These are phyloP conservation scores for Nasua narica DNA, from an alignment of 2,797 vertebrate species.

Conservation along the genomic window DNA sequence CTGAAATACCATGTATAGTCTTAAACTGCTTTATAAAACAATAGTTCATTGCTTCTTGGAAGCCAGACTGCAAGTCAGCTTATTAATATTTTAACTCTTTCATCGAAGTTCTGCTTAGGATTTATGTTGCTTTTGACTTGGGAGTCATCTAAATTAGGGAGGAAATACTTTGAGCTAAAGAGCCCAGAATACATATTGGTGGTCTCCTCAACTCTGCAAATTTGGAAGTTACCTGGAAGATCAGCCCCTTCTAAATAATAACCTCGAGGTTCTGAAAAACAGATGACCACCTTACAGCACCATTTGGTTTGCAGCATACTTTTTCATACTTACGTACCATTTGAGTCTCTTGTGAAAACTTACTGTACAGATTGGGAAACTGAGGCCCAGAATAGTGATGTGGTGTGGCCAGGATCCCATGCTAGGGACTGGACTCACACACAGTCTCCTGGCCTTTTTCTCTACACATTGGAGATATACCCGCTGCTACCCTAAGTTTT, in stretches of 20 bases:
- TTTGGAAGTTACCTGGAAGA: constrained; percentile 4
- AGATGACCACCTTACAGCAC: not conserved
- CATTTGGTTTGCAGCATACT: not conserved
- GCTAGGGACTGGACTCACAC: not conserved
- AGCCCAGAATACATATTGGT: not conserved
- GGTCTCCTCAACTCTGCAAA: not conserved
- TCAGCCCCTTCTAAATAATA: not conserved
- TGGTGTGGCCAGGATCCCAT: not conserved
- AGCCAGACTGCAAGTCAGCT: not conserved
- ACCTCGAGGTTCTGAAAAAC: not conserved
- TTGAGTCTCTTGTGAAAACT: not conserved
- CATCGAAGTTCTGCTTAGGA: not conserved
- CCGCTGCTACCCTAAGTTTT: not conserved
- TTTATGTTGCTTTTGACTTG: constrained; percentile 37
- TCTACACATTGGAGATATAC: not conserved
- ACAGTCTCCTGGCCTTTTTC: not conserved
- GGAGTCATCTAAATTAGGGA: not conserved
- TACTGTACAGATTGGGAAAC: not conserved
- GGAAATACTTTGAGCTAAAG: not conserved
- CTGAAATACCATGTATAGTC: not conserved
- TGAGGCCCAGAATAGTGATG: not conserved
- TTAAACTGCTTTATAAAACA: constrained; percentile 1
- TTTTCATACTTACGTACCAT: not conserved
- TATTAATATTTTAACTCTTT: constrained; percentile 12
- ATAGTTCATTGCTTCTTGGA: not conserved